Evolutionary conservation across 1,140 invertebrate species (phyloP).

Genomic region (Aphelenchoides besseyi): DNA sequence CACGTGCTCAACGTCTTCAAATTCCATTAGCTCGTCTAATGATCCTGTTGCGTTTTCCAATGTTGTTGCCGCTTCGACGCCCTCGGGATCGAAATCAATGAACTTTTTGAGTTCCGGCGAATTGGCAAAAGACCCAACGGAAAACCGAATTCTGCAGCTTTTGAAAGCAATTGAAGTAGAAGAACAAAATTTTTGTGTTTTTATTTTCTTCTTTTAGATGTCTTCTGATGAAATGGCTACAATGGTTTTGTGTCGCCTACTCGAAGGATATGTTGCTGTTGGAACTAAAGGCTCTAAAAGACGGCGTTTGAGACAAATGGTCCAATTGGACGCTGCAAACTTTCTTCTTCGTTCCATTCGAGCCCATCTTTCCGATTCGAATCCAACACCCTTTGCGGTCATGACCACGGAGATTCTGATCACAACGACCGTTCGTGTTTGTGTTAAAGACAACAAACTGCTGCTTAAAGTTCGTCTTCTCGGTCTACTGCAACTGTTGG

Average conservation of each 20-base stretch:
- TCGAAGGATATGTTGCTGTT: slow-evolving; percentile 19
- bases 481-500: slow-evolving; percentile 39
- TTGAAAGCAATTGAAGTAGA: slow-evolving; percentile 38
- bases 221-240: slow-evolving; percentile 11
- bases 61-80: background rate
- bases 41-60: background rate
- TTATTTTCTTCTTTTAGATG: slow-evolving; percentile 23
- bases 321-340: slow-evolving; percentile 33
- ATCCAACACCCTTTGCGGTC: slow-evolving; percentile 40
- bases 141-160: slow-evolving; percentile 23
- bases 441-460: slow-evolving; percentile 42
- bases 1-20: background rate
- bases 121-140: slow-evolving; percentile 12
- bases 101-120: background rate
- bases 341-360: slow-evolving; percentile 26
- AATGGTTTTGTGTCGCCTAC: slow-evolving; percentile 20
- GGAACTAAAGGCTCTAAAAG: background rate
- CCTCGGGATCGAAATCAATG: background rate
- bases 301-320: slow-evolving; percentile 21
- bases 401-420: slow-evolving; percentile 27
- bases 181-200: background rate
- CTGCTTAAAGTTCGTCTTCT: slow-evolving; percentile 42
- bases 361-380: slow-evolving; percentile 8
- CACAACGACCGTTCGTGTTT: background rate
- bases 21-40: background rate